Conservation (phyloP, 2,888 invertebrate genomes). For the Carpatolechia fugitivella region DNA sequence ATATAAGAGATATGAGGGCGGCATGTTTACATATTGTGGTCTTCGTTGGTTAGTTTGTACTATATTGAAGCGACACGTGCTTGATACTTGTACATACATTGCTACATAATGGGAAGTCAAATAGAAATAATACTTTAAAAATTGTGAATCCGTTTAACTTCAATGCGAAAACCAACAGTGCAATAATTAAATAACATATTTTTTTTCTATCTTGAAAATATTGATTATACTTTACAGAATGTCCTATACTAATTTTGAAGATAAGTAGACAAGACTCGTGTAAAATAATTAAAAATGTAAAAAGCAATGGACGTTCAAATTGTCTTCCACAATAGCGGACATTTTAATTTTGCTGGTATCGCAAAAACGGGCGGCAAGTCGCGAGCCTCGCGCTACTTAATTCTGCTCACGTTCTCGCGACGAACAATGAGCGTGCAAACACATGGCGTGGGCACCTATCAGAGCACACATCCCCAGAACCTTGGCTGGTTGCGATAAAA, state of each 20-base stretch:
- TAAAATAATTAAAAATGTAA: too few relatives aligned
- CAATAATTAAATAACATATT: too few relatives aligned
- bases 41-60: background rate
- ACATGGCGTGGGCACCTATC: constrained; percentile 28
- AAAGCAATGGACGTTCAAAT: constrained; percentile 23
- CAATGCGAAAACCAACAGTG: too few relatives aligned
- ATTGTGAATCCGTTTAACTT: too few relatives aligned
- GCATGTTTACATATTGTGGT: constrained; percentile 10
- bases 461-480: constrained; percentile 5
- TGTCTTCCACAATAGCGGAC: constrained; percentile 33
- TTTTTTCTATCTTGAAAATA: too few relatives aligned
- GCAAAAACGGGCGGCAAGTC: constrained; percentile 45
- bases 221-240: too few relatives aligned
- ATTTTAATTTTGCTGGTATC: constrained; percentile 17
- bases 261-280: too few relatives aligned
- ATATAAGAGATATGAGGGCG: constrained; percentile 28
- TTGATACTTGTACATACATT: background rate
- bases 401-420: constrained; percentile 48
- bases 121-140: too few relatives aligned
- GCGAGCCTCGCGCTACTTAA: constrained; percentile 37
- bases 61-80: background rate
- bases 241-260: too few relatives aligned
- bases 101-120: background rate
- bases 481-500: background rate
- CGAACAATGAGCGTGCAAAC: constrained; percentile 51